phyloP scores from a whole-genome alignment of 2,113 vertebrate species.

The Origma solitaria region DNA sequence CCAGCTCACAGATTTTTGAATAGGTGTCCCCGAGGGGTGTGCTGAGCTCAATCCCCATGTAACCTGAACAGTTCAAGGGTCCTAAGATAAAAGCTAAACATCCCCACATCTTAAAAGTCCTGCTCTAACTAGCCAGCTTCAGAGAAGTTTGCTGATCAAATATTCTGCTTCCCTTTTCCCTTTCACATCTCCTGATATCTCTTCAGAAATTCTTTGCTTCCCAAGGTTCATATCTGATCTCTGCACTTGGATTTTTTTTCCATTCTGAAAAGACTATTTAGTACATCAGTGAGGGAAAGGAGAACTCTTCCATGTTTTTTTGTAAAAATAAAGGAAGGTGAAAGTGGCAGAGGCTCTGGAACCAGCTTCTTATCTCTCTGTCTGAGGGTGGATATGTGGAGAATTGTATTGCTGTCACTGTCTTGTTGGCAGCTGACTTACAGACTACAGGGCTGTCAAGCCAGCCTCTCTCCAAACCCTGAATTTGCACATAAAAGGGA shows the following conservation, averaged over 20 bases:
- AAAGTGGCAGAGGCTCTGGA: not conserved
- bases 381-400: not conserved
- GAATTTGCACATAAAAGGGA: not conserved
- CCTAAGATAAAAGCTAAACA: not conserved
- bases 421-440: not conserved
- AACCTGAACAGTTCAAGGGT: not conserved
- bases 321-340: not conserved
- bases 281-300: not conserved
- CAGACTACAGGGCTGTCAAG: not conserved
- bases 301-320: not conserved
- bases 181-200: not conserved
- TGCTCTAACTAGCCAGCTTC: not conserved
- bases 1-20: not conserved
- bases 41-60: not conserved
- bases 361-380: not conserved
- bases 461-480: not conserved
- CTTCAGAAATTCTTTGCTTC: not conserved
- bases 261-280: not conserved
- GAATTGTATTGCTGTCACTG: not conserved
- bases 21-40: not conserved
- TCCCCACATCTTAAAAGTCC: not conserved
- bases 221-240: not conserved
- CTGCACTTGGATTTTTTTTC: not conserved
- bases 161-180: not conserved
- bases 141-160: conserved; percentile 13